Evolutionary conservation across 2,888 invertebrate species (phyloP).

Genomic region (Helicoverpa assulta): DNA sequence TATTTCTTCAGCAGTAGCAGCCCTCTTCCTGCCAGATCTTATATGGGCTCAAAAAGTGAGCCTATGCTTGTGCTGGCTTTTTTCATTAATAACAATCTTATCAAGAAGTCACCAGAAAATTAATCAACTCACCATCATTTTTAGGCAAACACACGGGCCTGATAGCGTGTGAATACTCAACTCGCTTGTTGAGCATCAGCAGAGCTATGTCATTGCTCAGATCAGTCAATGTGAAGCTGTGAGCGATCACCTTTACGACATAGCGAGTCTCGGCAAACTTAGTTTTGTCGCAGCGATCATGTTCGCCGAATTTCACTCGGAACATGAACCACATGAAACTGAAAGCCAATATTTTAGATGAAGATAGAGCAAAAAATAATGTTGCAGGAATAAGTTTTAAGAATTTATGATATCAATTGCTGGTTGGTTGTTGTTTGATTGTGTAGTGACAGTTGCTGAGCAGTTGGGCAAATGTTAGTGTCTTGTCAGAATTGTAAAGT

Average conservation of each 20-base stretch:
- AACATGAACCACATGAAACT: constrained; percentile 98
- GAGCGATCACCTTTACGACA: constrained; percentile 93
- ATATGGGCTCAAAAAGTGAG: too few relatives aligned
- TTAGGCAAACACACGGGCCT: constrained; percentile 95
- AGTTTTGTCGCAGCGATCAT: constrained; percentile 93
- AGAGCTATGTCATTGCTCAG: constrained; percentile 96
- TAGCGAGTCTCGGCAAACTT: constrained; percentile 93
- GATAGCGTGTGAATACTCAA: constrained; percentile 94
- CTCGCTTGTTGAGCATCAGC: constrained; percentile 93
- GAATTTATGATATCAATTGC: too few relatives aligned
- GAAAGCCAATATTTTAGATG: neutral
- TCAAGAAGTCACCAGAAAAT: neutral
- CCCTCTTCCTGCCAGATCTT: too few relatives aligned
- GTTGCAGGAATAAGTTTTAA: neutral
- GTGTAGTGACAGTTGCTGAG: too few relatives aligned
- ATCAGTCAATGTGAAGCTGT: constrained; percentile 95
- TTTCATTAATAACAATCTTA: too few relatives aligned
- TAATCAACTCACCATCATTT: constrained; percentile 81
- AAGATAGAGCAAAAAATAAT: neutral
- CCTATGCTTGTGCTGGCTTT: too few relatives aligned
- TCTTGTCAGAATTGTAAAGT: too few relatives aligned
- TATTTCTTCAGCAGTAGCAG: too few relatives aligned
- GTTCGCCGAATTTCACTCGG: constrained; percentile 96
- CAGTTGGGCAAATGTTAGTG: too few relatives aligned
- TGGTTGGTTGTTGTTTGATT: too few relatives aligned